Percentiles rank a stretch among this genome's conserved stretches.
These are phyloP conservation scores for Cephus pulcher DNA, from an alignment of 2,888 invertebrate species.

Conservation along the genomic window DNA sequence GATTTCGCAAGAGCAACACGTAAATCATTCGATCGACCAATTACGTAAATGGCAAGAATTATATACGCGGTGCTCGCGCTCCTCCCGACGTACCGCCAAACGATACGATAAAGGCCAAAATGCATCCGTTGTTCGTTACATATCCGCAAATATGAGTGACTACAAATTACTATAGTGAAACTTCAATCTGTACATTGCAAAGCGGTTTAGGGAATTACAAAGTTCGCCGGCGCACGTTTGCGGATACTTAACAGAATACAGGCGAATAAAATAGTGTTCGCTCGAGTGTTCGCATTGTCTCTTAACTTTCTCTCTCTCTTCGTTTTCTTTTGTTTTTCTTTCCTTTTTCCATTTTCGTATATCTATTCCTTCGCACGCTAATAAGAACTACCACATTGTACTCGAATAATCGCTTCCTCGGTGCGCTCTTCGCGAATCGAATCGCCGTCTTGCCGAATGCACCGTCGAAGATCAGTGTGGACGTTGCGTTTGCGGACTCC, in stretches of 20 bases:
- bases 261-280: not conserved
- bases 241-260: slow-evolving; percentile 22
- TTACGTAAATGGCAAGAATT: not conserved
- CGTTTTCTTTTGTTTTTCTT: not conserved
- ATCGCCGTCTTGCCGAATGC: not conserved
- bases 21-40: not conserved
- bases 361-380: not conserved
- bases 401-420: not conserved
- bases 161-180: slow-evolving; percentile 23
- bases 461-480: not conserved
- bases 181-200: slow-evolving; percentile 34
- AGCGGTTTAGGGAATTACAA: slow-evolving; percentile 25
- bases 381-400: not conserved
- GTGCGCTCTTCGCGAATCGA: not conserved
- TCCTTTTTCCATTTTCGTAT: not conserved
- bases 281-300: not conserved
- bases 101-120: not conserved
- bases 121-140: slow-evolving; percentile 6
- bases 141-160: slow-evolving; percentile 27
- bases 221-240: slow-evolving; percentile 24
- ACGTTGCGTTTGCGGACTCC: slow-evolving; percentile 1
- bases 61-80: not conserved
- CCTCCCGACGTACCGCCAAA: not conserved
- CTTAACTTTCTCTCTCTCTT: not conserved
- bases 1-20: not conserved